Conservation (phyloP, 2,113 vertebrate species). For the Callocephalon fimbriatum region DNA sequence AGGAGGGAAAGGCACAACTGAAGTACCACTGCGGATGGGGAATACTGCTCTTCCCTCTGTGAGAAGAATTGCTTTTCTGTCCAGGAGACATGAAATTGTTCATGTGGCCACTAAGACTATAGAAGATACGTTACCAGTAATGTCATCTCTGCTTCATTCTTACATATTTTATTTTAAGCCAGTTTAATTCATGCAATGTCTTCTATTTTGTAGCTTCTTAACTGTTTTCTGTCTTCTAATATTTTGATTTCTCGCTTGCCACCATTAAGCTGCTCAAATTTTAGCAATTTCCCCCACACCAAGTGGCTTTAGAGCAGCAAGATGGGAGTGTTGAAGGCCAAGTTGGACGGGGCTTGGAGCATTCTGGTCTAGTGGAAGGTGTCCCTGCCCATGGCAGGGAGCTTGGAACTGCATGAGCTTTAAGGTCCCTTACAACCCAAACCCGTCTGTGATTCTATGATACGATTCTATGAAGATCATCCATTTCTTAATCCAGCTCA, state of each 20-base stretch:
- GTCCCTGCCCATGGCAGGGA: background rate
- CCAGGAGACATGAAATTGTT: background rate
- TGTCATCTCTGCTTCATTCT: background rate
- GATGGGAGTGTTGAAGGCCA: background rate
- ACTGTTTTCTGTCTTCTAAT: background rate
- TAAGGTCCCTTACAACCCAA: background rate
- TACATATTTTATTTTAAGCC: background rate
- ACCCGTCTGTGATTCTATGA: background rate
- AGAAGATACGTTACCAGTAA: background rate
- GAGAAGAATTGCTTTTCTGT: background rate
- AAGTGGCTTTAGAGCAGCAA: background rate
- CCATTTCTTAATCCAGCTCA: accelerated
- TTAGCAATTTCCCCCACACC: background rate
- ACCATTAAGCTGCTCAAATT: background rate
- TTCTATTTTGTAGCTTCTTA: background rate
- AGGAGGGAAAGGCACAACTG: background rate
- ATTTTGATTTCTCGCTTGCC: background rate
- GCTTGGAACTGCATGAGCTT: background rate
- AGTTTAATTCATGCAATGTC: background rate
- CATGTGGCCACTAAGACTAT: accelerated
- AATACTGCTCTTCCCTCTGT: background rate
- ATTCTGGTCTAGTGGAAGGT: background rate
- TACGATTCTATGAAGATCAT: background rate
- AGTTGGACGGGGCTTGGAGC: background rate
- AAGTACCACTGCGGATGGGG: too few relatives aligned